Evolutionary conservation across 2,888 invertebrate species (phyloP).

Genomic region (Cabera pusaria): DNA sequence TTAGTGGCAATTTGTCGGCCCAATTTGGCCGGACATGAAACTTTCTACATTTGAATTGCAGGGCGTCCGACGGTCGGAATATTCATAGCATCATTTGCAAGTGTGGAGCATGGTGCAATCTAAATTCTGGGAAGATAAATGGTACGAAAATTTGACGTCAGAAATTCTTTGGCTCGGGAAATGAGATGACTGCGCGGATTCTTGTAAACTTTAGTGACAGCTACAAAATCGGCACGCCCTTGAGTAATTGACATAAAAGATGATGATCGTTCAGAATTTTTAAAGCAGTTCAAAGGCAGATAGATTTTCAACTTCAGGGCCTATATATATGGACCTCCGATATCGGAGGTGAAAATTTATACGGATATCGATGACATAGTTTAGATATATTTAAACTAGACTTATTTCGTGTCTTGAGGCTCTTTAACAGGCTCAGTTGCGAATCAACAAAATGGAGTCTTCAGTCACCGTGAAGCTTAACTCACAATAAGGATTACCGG

Average conservation of each 20-base stretch:
- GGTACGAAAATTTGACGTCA: constrained; percentile 19
- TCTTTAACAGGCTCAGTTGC: constrained; percentile 7
- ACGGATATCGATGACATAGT: no score
- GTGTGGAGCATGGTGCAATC: constrained; percentile 6
- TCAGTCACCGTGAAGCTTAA: constrained; percentile 16
- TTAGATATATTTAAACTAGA: constrained; percentile 20
- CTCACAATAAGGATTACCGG: constrained; percentile 30
- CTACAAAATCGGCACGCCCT: constrained; percentile 8
- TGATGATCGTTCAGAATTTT: constrained; percentile 10
- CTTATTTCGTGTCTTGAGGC: constrained; percentile 15
- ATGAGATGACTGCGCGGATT: constrained; percentile 13
- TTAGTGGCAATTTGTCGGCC: constrained; percentile 44
- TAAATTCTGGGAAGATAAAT: constrained; percentile 17
- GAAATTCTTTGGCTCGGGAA: constrained; percentile 19
- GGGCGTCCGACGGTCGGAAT: constrained; percentile 17
- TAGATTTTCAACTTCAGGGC: no score
- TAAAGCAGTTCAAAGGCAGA: no score
- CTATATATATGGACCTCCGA: no score
- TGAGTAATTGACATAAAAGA: constrained; percentile 10
- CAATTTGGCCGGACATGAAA: constrained; percentile 33
- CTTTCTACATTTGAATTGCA: constrained; percentile 35
- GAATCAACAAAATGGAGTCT: constrained; percentile 19
- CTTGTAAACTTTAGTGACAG: constrained; percentile 16
- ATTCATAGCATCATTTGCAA: constrained; percentile 27
- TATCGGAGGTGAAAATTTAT: no score